Evolutionary conservation across 1,140 invertebrate genomes (phyloP).

Genomic region (Kradibia gibbosae): DNA sequence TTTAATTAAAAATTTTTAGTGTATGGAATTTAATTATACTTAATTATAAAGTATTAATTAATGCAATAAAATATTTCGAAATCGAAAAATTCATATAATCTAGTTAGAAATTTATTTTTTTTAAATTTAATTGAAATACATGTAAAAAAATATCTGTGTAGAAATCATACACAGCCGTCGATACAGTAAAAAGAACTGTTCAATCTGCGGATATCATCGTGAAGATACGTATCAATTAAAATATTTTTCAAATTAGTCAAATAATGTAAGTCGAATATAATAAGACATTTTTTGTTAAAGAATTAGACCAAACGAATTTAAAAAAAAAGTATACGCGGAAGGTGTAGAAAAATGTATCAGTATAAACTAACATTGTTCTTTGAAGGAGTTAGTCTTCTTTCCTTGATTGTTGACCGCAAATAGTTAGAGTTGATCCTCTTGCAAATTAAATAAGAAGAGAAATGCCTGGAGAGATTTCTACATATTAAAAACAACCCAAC

Average conservation of each 20-base stretch:
- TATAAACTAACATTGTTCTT: constrained; percentile 4
- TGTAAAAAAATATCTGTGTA: too few relatives aligned
- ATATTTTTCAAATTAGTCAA: background rate
- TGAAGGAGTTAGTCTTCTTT: background rate
- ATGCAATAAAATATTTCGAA: too few relatives aligned
- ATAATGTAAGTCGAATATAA: background rate
- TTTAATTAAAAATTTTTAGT: too few relatives aligned
- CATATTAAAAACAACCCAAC: constrained; percentile 48
- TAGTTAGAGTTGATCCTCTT: constrained; percentile 19
- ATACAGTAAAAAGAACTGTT: background rate
- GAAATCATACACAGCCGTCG: too few relatives aligned
- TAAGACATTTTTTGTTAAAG: background rate
- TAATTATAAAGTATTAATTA: too few relatives aligned
- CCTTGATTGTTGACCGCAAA: background rate
- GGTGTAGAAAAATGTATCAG: too few relatives aligned
- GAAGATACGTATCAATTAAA: background rate
- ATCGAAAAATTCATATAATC: too few relatives aligned
- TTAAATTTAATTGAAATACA: too few relatives aligned
- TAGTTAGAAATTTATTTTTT: too few relatives aligned
- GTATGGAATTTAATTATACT: too few relatives aligned
- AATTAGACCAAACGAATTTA: constrained; percentile 1
- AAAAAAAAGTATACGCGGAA: background rate
- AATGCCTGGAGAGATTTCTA: background rate
- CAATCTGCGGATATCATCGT: background rate
- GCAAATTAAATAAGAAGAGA: background rate